Conservation (phyloP, 2,113 vertebrate species). For the Macrotus californicus region DNA sequence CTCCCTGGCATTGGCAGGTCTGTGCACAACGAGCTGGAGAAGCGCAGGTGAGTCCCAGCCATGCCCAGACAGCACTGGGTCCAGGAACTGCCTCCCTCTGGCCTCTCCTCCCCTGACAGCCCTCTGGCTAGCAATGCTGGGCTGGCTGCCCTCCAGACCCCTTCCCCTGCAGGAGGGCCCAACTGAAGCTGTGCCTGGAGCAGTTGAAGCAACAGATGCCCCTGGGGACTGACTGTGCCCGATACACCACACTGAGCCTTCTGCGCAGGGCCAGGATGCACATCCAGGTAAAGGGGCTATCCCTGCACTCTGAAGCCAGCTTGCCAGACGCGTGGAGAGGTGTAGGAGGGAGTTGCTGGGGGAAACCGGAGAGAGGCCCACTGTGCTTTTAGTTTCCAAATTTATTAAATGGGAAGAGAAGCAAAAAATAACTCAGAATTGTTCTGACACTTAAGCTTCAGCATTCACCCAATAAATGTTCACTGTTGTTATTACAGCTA, state of each 20-base stretch:
- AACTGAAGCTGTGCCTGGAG: slow-evolving; percentile 90
- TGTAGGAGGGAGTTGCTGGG: neutral
- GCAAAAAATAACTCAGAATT: neutral
- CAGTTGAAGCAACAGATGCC: slow-evolving; percentile 94
- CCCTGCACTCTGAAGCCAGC: neutral
- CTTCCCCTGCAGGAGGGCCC: slow-evolving; percentile 85
- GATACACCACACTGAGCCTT: slow-evolving; percentile 91
- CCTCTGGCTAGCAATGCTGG: neutral
- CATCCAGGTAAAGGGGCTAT: slow-evolving; percentile 86
- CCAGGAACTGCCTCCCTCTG: neutral
- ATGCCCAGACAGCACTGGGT: neutral
- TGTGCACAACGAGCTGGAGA: slow-evolving; percentile 88
- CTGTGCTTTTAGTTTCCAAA: neutral
- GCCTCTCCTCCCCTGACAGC: neutral
- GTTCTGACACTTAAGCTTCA: neutral
- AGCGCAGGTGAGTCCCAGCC: slow-evolving; percentile 66
- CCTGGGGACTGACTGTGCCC: slow-evolving; percentile 80
- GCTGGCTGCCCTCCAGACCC: slow-evolving; percentile 55
- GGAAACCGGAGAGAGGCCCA: neutral
- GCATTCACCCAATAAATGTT: neutral
- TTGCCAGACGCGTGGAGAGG: neutral
- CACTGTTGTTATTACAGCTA: neutral
- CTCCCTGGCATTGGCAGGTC: slow-evolving; percentile 80
- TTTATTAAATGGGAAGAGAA: neutral
- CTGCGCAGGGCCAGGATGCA: slow-evolving; percentile 89